Conservation (phyloP, 2,888 invertebrate species). For the Hypomecis atomaria region DNA sequence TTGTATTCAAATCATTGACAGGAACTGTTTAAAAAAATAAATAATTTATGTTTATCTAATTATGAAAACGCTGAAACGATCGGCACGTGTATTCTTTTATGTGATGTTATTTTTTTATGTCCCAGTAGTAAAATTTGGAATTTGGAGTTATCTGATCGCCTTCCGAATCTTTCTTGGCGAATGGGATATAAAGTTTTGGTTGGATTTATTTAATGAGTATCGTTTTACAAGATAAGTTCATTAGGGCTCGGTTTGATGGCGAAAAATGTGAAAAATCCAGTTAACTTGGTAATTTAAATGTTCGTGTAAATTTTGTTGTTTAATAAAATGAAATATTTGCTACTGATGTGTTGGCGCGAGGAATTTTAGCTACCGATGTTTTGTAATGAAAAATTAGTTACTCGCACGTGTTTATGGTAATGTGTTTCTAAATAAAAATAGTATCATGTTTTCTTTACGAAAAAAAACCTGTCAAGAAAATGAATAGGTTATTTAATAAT, state of each 20-base stretch:
- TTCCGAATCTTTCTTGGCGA: slow-evolving; percentile 28
- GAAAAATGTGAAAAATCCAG: slow-evolving; percentile 17
- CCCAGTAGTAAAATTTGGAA: slow-evolving; percentile 40
- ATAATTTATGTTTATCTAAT: slow-evolving; percentile 45
- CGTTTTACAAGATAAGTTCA: slow-evolving; percentile 28
- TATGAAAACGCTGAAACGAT: slow-evolving; percentile 40
- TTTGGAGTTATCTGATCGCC: slow-evolving; percentile 40
- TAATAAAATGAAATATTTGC: not conserved
- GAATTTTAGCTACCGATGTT: no score
- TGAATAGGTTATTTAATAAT: no score
- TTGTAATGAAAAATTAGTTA: no score
- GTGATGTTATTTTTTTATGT: slow-evolving; percentile 41
- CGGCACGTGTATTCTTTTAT: slow-evolving; percentile 35
- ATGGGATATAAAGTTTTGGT: slow-evolving; percentile 33
- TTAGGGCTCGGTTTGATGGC: slow-evolving; percentile 18
- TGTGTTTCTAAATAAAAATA: no score
- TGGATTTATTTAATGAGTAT: slow-evolving; percentile 22
- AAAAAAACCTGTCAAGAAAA: no score
- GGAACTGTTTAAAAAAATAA: slow-evolving; percentile 29
- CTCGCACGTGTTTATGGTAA: no score
- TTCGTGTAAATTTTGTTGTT: slow-evolving; percentile 8
- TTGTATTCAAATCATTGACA: slow-evolving; percentile 42
- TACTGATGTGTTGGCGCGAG: not conserved
- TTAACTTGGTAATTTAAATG: slow-evolving; percentile 11
- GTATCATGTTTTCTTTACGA: no score